Percentiles rank a stretch among this genome's conserved stretches.
These are phyloP conservation scores for Misgurnus mizolepis DNA, from an alignment of 2,113 vertebrate species.

Conservation along the genomic window DNA sequence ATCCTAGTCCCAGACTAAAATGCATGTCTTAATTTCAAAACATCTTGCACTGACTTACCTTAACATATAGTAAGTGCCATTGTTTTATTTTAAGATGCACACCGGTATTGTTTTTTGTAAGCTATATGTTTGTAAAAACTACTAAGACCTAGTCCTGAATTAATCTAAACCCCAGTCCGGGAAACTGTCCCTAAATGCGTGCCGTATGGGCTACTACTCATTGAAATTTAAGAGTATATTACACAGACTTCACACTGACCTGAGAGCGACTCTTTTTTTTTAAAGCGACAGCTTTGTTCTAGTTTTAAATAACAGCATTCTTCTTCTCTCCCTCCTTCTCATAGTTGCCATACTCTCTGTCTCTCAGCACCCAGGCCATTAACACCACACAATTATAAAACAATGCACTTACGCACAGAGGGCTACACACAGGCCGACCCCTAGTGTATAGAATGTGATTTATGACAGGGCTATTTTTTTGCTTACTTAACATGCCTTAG, in stretches of 20 bases:
- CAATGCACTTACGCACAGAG: slow-evolving; percentile 67
- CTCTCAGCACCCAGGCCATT: slow-evolving; percentile 66
- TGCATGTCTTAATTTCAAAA: too few relatives aligned
- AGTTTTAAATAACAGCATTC: slow-evolving; percentile 48
- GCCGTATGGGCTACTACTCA: not conserved
- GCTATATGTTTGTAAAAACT: too few relatives aligned
- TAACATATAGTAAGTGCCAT: too few relatives aligned
- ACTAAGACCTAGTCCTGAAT: too few relatives aligned
- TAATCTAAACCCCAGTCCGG: too few relatives aligned
- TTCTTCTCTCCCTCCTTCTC: slow-evolving; percentile 10
- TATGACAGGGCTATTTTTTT: slow-evolving; percentile 62
- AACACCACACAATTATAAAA: slow-evolving; percentile 75
- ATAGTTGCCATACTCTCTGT: slow-evolving; percentile 50
- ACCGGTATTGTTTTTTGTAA: too few relatives aligned
- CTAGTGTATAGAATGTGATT: slow-evolving; percentile 65
- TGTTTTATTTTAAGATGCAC: too few relatives aligned
- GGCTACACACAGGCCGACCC: slow-evolving; percentile 60
- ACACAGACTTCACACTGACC: not conserved
- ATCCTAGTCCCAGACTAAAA: too few relatives aligned
- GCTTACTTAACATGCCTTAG: slow-evolving; percentile 58
- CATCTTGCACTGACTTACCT: too few relatives aligned
- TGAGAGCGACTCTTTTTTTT: slow-evolving; percentile 18
- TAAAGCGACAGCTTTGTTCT: slow-evolving; percentile 22
- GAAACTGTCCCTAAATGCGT: too few relatives aligned
- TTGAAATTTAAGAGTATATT: not conserved